phyloP scores from a whole-genome alignment of 30 jellyfish, hydroid and myxozoan genomes.

The Pseudorhiza aurosa region DNA sequence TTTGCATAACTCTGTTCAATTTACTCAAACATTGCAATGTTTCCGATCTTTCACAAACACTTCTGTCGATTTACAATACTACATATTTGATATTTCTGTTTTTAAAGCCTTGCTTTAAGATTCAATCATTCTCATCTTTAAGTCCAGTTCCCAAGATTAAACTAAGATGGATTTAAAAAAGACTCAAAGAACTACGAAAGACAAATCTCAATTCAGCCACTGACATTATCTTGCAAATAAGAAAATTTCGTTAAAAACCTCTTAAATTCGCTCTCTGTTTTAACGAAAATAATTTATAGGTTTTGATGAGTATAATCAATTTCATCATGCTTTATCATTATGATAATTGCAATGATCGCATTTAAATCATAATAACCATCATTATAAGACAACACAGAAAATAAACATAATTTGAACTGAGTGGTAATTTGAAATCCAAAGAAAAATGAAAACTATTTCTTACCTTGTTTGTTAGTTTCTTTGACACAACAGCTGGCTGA shows the following conservation, averaged over 20 bases:
- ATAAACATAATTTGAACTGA: too few relatives aligned
- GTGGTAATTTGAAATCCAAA: too few relatives aligned
- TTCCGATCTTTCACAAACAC: slow-evolving; percentile 1
- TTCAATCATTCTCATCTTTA: background rate
- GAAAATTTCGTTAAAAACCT: too few relatives aligned
- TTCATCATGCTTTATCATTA: too few relatives aligned
- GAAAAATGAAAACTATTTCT: too few relatives aligned
- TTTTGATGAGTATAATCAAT: too few relatives aligned
- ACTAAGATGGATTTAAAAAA: background rate
- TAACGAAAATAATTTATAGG: too few relatives aligned
- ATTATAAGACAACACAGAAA: too few relatives aligned
- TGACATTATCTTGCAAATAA: too few relatives aligned
- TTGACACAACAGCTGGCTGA: slow-evolving; percentile 66
- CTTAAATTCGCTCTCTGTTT: too few relatives aligned
- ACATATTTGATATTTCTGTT: slow-evolving; percentile 18
- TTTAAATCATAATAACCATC: too few relatives aligned
- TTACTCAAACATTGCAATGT: slow-evolving; percentile 30
- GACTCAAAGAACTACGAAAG: background rate
- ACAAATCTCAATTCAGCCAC: background rate
- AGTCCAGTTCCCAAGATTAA: background rate
- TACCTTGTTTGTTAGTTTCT: slow-evolving; percentile 43
- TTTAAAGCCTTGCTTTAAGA: background rate
- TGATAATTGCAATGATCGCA: too few relatives aligned
- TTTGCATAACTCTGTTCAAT: slow-evolving; percentile 8
- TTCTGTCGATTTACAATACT: background rate